phyloP scores from a whole-genome alignment of 2,797 vertebrate species.

The Malacoraja senta region DNA sequence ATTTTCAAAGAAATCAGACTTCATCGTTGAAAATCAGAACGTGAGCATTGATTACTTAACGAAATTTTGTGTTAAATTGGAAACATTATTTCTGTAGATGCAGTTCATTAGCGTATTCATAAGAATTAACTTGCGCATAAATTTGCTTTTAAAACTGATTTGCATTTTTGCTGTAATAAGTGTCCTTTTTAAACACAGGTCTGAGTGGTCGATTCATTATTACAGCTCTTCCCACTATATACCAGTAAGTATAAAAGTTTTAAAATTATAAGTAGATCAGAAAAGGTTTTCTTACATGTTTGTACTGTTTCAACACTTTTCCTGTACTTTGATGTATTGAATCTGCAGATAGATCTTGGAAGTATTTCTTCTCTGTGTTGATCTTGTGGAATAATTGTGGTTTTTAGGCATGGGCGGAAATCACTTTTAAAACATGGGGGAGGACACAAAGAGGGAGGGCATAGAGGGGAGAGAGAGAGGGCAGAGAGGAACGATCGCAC shows the following conservation, averaged over 20 bases:
- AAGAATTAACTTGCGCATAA: background rate
- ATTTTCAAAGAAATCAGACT: background rate
- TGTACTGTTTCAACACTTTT: background rate
- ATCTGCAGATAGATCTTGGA: background rate
- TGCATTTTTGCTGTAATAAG: background rate
- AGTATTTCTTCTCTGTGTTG: background rate
- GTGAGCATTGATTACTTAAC: background rate
- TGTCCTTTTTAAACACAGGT: conserved; percentile 54
- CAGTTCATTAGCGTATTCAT: background rate
- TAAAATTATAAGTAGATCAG: background rate
- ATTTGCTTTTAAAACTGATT: background rate
- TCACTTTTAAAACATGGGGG: no score
- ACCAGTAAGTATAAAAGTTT: conserved; percentile 74
- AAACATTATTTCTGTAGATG: no score
- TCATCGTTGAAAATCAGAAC: no score
- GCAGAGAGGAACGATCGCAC: no score
- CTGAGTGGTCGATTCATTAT: conserved; percentile 90
- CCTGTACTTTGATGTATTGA: background rate
- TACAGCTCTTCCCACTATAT: conserved; percentile 90
- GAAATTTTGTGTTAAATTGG: background rate
- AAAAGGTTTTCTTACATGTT: background rate
- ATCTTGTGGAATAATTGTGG: background rate
- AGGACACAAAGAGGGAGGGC: no score
- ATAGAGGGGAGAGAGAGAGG: no score
- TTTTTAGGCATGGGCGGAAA: no score